Base-by-base conservation (phyloP, 2,888 invertebrate species). In the Orthosia gothica region DNA sequence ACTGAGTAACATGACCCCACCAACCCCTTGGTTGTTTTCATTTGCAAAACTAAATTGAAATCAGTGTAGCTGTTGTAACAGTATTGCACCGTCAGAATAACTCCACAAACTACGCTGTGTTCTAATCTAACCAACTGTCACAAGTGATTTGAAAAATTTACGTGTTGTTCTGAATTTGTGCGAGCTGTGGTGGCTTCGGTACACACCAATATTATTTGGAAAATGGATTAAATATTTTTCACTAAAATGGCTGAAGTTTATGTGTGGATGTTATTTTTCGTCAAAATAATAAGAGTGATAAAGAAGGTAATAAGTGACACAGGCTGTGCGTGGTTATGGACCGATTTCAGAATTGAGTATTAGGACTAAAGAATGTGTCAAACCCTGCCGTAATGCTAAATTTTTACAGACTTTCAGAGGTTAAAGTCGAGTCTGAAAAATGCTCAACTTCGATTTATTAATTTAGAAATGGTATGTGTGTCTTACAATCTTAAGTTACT, bases 41-140 rank as follows among this genome's bases (percentile, higher is more conserved):
- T 59, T 74, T 16, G 15, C 20, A 15, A 20, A 74, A 20, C 40
- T 5, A 11, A 69, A 78, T 20, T 57, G 26, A 68, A 72, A 45
- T 57, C 47, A 47, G 32, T 47, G n/a, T 57, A 71, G 52, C 40
- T 50, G 59, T 57, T 26, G 20, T 45, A 52, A 57, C 55, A 50
- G 18, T n/a, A 63, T n/a, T 32, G 32, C 23, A 50, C 23, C 11
- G 71, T 18, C 47, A 32, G 15, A 73, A 40, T 23, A 58, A 80
- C 74, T 64, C 18, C 50, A 0, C 12, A 45, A 50, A 64, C 45
- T 26, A 62, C 58, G 15, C 45, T 77, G 26, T 68, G 52, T 26
- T 80, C 47, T 62, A 62, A 80, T 79, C 79, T 58, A 47, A 57
- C 47, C 3, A 73, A 26, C 74, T 73, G 74, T 76, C 81, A 73